phyloP scores from a whole-genome alignment of 2,113 vertebrate species.

The Chlamydotis undulata region DNA sequence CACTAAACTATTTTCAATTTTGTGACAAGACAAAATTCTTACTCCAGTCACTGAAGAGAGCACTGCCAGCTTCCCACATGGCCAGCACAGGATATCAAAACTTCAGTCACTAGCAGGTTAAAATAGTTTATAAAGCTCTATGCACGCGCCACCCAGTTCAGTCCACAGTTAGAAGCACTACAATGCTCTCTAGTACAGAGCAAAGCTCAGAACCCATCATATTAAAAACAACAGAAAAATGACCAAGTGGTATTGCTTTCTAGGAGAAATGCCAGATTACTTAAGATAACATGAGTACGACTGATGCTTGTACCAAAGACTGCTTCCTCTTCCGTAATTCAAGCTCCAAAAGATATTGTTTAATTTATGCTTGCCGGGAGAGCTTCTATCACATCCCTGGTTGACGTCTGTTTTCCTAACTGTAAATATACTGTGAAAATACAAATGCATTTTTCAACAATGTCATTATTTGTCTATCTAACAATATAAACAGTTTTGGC shows the following conservation, averaged over 20 bases:
- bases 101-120: not conserved
- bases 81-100: not conserved
- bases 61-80: not conserved
- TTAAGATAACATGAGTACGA: not conserved
- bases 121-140: not conserved
- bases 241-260: not conserved
- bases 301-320: not conserved
- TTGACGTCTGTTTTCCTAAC: not conserved
- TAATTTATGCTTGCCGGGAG: not conserved
- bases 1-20: not conserved
- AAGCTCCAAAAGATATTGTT: not conserved
- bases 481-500: not conserved
- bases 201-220: not conserved
- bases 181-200: not conserved
- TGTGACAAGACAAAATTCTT: not conserved
- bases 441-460: not conserved
- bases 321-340: not conserved
- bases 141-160: not conserved
- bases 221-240: not conserved
- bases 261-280: not conserved
- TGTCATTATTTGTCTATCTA: not conserved
- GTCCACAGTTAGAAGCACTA: not conserved
- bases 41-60: not conserved
- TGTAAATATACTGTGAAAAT: not conserved
- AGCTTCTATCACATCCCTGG: not conserved